Evolutionary conservation across 1,140 invertebrate species (phyloP).

Genomic region (Lucilia cuprina): DNA sequence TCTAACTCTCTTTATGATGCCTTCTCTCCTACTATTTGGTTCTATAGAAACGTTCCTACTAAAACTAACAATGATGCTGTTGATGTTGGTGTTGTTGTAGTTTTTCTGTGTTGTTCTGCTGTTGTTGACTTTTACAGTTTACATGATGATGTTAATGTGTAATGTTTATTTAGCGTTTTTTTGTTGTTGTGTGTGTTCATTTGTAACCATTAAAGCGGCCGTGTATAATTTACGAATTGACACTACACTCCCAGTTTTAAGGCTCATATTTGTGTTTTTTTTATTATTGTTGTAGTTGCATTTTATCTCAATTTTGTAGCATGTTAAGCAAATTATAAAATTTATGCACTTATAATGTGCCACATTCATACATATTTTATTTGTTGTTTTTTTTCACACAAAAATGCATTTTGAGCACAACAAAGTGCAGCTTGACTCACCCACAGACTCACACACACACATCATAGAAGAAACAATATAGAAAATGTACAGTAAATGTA

Average conservation of each 20-base stretch:
- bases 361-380: background rate
- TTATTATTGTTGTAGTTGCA: background rate
- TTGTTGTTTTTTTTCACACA: background rate
- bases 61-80: no score
- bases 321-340: background rate
- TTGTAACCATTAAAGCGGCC: background rate
- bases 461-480: background rate
- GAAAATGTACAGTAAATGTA: background rate
- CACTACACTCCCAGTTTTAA: background rate
- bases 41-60: no score
- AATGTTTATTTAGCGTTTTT: background rate
- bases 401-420: background rate
- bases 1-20: no score
- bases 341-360: background rate
- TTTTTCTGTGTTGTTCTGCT: background rate
- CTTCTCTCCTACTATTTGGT: no score
- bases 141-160: background rate
- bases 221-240: slow-evolving; percentile 1
- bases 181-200: background rate
- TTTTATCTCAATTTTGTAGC: background rate
- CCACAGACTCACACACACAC: background rate
- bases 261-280: background rate
- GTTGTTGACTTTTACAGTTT: background rate
- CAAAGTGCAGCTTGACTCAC: background rate
- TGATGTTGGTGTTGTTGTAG: no score